Percentiles rank a stretch among this genome's conserved stretches.
Conservation (phyloP, 1,140 invertebrate genomes). For the Drosophila gunungcola region DNA sequence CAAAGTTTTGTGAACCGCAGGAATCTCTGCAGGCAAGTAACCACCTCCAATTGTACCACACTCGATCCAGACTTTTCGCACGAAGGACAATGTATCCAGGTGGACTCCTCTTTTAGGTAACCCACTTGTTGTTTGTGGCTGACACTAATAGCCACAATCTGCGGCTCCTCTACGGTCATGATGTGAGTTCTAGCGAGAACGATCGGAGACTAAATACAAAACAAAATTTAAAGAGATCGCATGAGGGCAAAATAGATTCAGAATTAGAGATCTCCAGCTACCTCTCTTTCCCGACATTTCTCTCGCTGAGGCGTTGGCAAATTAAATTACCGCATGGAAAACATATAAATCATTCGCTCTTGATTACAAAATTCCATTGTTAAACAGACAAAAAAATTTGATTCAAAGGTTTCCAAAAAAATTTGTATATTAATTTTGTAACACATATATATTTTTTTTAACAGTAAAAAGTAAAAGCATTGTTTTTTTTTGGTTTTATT, state of each 20-base stretch:
- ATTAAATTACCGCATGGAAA: slow-evolving; percentile 25
- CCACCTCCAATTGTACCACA: slow-evolving; percentile 61
- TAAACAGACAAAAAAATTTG: neutral
- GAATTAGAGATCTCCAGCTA: slow-evolving; percentile 3
- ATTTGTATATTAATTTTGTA: neutral
- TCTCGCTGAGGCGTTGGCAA: slow-evolving; percentile 23
- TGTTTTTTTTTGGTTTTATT: too few relatives aligned
- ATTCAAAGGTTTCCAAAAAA: too few relatives aligned
- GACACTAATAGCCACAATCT: slow-evolving; percentile 61
- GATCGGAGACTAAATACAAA: slow-evolving; percentile 35
- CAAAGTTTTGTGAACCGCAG: slow-evolving; percentile 64
- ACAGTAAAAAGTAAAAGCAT: too few relatives aligned
- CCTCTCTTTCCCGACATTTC: neutral
- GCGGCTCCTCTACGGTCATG: slow-evolving; percentile 73
- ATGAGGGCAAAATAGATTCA: neutral
- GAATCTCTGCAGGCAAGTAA: slow-evolving; percentile 66
- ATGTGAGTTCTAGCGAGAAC: slow-evolving; percentile 27
- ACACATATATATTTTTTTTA: slow-evolving; percentile 2
- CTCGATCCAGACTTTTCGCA: slow-evolving; percentile 63
- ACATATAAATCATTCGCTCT: slow-evolving; percentile 12
- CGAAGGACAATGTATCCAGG: slow-evolving; percentile 69
- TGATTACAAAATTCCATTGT: slow-evolving; percentile 12
- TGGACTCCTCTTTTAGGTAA: slow-evolving; percentile 55
- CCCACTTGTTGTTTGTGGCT: slow-evolving; percentile 49
- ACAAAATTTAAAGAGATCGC: slow-evolving; percentile 11